Conservation (phyloP, 2,888 invertebrate species). For the Parnassius glacialis region DNA sequence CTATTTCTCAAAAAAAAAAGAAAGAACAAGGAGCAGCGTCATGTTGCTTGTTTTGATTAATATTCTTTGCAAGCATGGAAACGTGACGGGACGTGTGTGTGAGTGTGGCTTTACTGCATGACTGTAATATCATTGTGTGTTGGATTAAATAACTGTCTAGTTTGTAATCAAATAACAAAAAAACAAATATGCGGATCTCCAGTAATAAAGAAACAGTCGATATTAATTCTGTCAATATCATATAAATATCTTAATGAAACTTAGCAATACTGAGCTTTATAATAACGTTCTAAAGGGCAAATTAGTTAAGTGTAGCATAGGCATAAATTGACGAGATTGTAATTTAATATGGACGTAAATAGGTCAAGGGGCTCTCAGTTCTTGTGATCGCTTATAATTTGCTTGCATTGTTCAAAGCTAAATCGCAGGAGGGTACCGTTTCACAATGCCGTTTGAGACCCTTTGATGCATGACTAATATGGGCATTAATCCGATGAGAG, state of each 20-base stretch:
- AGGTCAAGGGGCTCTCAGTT: slow-evolving; percentile 70
- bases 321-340: slow-evolving; percentile 30
- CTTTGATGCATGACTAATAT: slow-evolving; percentile 78
- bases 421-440: slow-evolving; percentile 60
- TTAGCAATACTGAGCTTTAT: slow-evolving; percentile 12
- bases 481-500: slow-evolving; percentile 69
- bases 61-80: no score
- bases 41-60: no score
- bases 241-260: background rate
- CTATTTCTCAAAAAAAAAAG: no score
- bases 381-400: slow-evolving; percentile 70
- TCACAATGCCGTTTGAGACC: slow-evolving; percentile 55
- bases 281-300: slow-evolving; percentile 18
- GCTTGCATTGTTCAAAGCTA: slow-evolving; percentile 63
- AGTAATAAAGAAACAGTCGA: no score
- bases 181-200: no score
- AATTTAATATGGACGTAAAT: slow-evolving; percentile 59
- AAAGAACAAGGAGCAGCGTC: no score
- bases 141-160: no score
- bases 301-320: slow-evolving; percentile 7
- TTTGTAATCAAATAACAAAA: no score
- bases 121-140: no score
- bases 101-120: no score
- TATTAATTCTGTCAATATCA: no score
- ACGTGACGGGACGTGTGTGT: no score